Conservation (phyloP, 2,113 vertebrate species). For the Eulemur macaco region DNA sequence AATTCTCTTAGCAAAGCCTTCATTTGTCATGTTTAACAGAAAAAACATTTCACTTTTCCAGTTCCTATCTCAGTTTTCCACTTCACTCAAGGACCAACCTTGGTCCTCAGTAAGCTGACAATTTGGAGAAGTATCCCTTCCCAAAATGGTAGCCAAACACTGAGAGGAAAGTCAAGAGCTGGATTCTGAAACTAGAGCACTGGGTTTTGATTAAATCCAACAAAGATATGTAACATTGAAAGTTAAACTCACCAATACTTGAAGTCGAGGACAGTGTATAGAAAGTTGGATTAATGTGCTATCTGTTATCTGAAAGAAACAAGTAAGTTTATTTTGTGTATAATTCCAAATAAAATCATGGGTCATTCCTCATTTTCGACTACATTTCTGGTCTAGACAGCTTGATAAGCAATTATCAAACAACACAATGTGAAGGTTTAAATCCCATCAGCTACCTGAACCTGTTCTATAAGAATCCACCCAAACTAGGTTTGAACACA, state of each 20-base stretch:
- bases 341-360: slow-evolving; percentile 19
- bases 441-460: not conserved
- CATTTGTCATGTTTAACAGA: not conserved
- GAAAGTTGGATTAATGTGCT: slow-evolving; percentile 96
- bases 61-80: not conserved
- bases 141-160: not conserved
- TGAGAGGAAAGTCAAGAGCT: not conserved
- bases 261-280: slow-evolving; percentile 97
- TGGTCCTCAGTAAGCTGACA: not conserved
- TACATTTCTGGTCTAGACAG: not conserved
- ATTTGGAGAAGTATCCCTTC: not conserved
- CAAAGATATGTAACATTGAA: not conserved
- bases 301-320: slow-evolving; percentile 92
- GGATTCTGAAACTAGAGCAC: not conserved
- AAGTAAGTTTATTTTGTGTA: not conserved
- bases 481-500: not conserved
- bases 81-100: not conserved
- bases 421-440: not conserved
- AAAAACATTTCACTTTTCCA: not conserved
- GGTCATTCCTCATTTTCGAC: not conserved
- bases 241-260: slow-evolving; percentile 94
- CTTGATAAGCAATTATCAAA: not conserved
- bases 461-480: not conserved
- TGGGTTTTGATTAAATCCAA: not conserved
- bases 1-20: not conserved